These are phyloP conservation scores for Drosophila melanosoma DNA, from an alignment of 2,888 invertebrate species.

Conservation along the genomic window DNA sequence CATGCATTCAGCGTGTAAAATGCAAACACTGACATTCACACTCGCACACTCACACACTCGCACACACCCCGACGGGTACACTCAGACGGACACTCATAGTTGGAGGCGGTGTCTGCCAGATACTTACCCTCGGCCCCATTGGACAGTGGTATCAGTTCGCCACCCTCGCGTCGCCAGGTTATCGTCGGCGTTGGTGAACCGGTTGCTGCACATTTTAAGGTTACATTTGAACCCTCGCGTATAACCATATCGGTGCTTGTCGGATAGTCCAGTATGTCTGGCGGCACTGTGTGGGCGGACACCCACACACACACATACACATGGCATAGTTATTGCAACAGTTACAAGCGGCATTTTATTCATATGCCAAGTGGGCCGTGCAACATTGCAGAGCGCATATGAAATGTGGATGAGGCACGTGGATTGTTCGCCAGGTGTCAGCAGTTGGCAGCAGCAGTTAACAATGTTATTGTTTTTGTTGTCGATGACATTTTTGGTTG, in stretches of 20 bases:
- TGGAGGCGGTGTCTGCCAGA: conserved; percentile 1
- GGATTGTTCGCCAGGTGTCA: conserved; percentile 65
- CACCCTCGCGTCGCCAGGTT: conserved; percentile 94
- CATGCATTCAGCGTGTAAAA: conserved; percentile 47
- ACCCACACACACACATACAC: conserved; percentile 15
- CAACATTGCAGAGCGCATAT: conserved; percentile 30
- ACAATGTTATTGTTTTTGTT: conserved; percentile 25
- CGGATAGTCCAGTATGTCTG: conserved; percentile 93
- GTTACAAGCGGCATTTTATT: conserved; percentile 69
- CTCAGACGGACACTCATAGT: conserved; percentile 8
- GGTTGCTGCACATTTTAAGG: conserved; percentile 93
- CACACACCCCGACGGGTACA: conserved; percentile 1
- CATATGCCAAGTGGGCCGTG: conserved; percentile 68
- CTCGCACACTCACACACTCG: conserved; percentile 1
- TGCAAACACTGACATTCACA: conserved; percentile 20
- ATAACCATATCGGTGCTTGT: conserved; percentile 95
- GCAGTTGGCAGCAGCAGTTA: conserved; percentile 42
- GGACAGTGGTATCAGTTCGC: conserved; percentile 89
- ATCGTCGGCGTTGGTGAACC: conserved; percentile 95
- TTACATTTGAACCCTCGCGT: conserved; percentile 93
- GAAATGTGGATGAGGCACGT: conserved; percentile 35
- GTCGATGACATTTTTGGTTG: conserved; percentile 52
- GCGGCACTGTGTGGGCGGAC: conserved; percentile 88
- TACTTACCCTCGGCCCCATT: conserved; percentile 89
- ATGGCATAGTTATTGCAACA: conserved; percentile 51